Base-by-base conservation (phyloP, 1,140 invertebrate species). In the Leptinotarsa undecemlineata region DNA sequence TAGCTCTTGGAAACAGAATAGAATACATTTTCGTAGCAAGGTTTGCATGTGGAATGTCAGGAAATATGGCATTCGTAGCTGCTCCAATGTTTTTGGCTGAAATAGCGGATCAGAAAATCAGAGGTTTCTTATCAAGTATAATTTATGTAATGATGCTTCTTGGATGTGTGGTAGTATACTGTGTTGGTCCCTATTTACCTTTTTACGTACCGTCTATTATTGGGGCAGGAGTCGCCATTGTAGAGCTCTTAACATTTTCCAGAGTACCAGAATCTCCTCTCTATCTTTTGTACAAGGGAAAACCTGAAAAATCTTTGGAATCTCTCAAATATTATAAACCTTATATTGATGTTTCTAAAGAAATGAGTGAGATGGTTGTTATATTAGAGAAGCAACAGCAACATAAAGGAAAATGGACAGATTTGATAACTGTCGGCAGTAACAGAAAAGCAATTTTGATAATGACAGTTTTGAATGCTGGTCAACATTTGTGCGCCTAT, bases 321-420 rank as follows among this genome's bases (percentile, higher is more conserved):
- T 80, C 88, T 4, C 78, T 92, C 68, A 78, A 83, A 8, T 87
- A 84, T 78, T 79, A 92, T 1, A 82, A 90, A 57, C 26, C 64
- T 47, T 23, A 68, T 15, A 42, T 72, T 1, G 82, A 79, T 26
- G 86, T 88, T 0, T 79, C 85, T 47, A 81, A 83, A 42, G 81
- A 82, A 76, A 42, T 81, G 8, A 67, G 66, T 17, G 78, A 82
- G 51, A 81, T 82, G 20, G 62, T 66, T 23, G 67, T 71, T 20
- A 76, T 79, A 11, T 76, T 81, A 14, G 61, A 60, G 60, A 69
- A 79, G 60, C 78, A 82, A 74, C 76, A 75, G 26, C 26, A 71
- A 23, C 80, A 81, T 77, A 77, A 74, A 64, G 76, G 78, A 17
- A 72, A 68, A 47, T 60, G 72, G 21, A 75, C 73, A 47, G 81